Evolutionary conservation across 2,888 invertebrate genomes (phyloP).

Genomic region (Caenorhabditis drosophilae): DNA sequence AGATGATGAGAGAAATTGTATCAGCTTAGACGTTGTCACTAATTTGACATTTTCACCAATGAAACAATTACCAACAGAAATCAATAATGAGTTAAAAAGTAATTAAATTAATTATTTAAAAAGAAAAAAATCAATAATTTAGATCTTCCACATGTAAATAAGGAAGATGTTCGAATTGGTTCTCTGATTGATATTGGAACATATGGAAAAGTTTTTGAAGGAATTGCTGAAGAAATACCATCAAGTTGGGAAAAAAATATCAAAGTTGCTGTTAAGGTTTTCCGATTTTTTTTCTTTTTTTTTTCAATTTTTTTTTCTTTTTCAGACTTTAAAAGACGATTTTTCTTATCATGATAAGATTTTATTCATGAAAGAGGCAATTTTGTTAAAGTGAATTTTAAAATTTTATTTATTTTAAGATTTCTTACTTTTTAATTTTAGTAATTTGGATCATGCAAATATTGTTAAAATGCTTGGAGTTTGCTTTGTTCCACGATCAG

Average conservation of each 20-base stretch:
- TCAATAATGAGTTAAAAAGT: slow-evolving; percentile 45
- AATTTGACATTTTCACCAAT: slow-evolving; percentile 20
- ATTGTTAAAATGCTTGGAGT: slow-evolving; percentile 90
- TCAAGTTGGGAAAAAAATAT: slow-evolving; percentile 75
- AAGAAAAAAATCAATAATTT: slow-evolving; percentile 64
- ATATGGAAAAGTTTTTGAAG: slow-evolving; percentile 96
- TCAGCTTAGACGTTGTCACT: slow-evolving; percentile 58
- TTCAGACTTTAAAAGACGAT: slow-evolving; percentile 3
- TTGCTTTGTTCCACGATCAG: slow-evolving; percentile 82
- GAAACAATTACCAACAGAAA: slow-evolving; percentile 33
- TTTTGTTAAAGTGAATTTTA: slow-evolving; percentile 80
- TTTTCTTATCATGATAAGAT: slow-evolving; percentile 76
- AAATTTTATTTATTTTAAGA: slow-evolving; percentile 1
- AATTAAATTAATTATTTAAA: not conserved
- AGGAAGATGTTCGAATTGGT: slow-evolving; percentile 84
- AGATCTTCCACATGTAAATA: slow-evolving; percentile 82
- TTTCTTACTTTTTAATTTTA: too few relatives aligned
- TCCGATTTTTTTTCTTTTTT: not conserved
- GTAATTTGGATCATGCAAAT: slow-evolving; percentile 94
- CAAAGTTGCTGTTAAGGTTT: slow-evolving; percentile 88
- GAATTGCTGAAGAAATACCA: slow-evolving; percentile 78
- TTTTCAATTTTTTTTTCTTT: slow-evolving; percentile 4
- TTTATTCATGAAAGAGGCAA: slow-evolving; percentile 94
- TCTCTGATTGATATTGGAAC: slow-evolving; percentile 93
- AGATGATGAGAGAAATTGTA: slow-evolving; percentile 48